Evolutionary conservation across 1,140 invertebrate genomes (phyloP), one percentile per base, ranked within the genome.

Genomic region (Ceratina australensis): DNA sequence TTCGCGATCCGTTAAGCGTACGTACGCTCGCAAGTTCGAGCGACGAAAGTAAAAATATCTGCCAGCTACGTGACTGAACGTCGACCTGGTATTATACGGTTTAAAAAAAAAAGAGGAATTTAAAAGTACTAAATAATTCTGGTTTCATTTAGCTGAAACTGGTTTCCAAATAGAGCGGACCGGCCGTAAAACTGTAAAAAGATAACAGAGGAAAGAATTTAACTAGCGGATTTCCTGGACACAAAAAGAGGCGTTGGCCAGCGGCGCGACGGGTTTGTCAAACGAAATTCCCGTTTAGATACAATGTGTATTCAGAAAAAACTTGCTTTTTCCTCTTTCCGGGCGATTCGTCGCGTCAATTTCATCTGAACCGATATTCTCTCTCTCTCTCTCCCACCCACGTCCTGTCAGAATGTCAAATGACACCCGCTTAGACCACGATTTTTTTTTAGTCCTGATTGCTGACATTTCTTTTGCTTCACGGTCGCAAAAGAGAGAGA

Each of bases 271-370:
- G n/a, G 26, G 26, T 26, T 50, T 26, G 64, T 66, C 26, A 49
- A 61, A 61, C 69, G 57, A 72, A 61, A 49, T 72, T 60, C 42
- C 20, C 42, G 26, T n/a, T 61, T 42, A 42, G 33, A 42, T 12
- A 61, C 24, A 72, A 60, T 49, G 42, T 52, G 50, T 7, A 47
- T 7, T 2, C 22, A 42, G 33, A 42, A 42, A 33, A 26, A 61
- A 20, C 12, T 57, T 49, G 42, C 42, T 49, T 24, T 49, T 49
- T 59, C 20, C 12, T n/a, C 33, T 18, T 18, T 3, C 26, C 33
- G 33, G 22, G 26, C 69, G 20, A 60, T 72, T 61, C 16, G 42
- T 71, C 33, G 20, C 33, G 33, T 42, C 33, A 42, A 42, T 42
- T 42, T 42, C 33, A 60, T 24, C n/a, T 42, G 42, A 26, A 60